Evolutionary conservation across 2,888 invertebrate genomes (phyloP).

Genomic region (Lottia scabra): DNA sequence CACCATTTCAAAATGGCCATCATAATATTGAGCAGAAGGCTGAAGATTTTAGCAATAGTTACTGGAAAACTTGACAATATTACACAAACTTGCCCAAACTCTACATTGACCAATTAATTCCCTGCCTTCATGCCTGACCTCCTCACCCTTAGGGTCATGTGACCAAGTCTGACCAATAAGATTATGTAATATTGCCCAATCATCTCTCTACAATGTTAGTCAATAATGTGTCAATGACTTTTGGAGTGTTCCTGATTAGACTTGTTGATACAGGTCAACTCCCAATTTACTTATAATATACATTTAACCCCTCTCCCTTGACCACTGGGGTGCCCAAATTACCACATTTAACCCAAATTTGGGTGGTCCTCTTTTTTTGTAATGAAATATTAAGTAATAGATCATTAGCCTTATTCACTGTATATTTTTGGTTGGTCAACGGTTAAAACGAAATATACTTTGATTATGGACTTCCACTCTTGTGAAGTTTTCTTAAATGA

Average conservation of each 20-base stretch:
- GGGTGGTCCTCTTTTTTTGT: too few relatives aligned
- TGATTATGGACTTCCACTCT: too few relatives aligned
- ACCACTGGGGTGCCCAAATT: too few relatives aligned
- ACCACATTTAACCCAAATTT: too few relatives aligned
- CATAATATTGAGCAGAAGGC: conserved; percentile 23
- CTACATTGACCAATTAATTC: conserved; percentile 34
- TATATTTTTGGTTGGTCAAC: too few relatives aligned
- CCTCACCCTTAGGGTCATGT: conserved; percentile 40
- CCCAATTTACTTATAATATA: too few relatives aligned
- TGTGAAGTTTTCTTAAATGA: too few relatives aligned
- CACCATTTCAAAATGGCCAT: conserved; percentile 3
- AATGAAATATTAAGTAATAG: too few relatives aligned
- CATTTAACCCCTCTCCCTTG: too few relatives aligned
- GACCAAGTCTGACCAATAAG: conserved; percentile 34
- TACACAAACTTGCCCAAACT: conserved; percentile 43
- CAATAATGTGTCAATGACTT: conserved; percentile 23
- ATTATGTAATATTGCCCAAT: conserved; percentile 39
- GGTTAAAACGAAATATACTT: too few relatives aligned
- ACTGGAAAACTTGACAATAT: conserved; percentile 42
- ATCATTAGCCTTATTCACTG: too few relatives aligned
- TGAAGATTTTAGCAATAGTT: conserved; percentile 32
- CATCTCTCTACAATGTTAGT: conserved; percentile 33
- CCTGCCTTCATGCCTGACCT: conserved; percentile 37
- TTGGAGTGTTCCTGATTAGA: not conserved
- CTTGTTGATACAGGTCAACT: not conserved